Evolutionary conservation across 2,888 invertebrate species (phyloP).

Genomic region (Drosophila nr. perissopoda): DNA sequence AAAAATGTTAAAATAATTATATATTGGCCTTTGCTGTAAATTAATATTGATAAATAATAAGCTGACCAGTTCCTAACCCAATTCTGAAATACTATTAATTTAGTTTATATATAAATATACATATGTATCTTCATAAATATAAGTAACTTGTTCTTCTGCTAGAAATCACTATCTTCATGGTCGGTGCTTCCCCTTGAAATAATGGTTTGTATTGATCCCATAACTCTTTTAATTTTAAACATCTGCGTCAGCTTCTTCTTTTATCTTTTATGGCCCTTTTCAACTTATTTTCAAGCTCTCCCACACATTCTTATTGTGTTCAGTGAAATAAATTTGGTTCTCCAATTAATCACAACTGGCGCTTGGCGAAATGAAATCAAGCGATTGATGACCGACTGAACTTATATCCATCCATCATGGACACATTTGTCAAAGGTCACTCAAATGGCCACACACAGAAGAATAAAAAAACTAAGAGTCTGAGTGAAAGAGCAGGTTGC

Average conservation of each 20-base stretch:
- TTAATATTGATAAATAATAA: not conserved
- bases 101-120: not conserved
- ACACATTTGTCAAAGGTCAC: conserved; percentile 74
- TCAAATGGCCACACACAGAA: conserved; percentile 64
- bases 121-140: not conserved
- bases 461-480: not conserved
- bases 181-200: not conserved
- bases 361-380: conserved; percentile 50
- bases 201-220: not conserved
- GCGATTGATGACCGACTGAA: conserved; percentile 17
- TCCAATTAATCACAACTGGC: conserved; percentile 69
- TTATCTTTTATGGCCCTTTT: not conserved
- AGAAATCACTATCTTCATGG: not conserved
- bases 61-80: not conserved
- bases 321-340: conserved; percentile 28
- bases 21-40: not conserved
- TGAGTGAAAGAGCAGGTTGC: conserved; percentile 50
- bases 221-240: not conserved
- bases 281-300: conserved; percentile 1
- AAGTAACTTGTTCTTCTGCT: not conserved
- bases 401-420: conserved; percentile 59
- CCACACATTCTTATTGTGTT: conserved; percentile 20
- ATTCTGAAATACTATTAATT: not conserved
- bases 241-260: conserved; percentile 12
- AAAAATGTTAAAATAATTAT: not conserved